Percentiles rank a stretch among this genome's conserved stretches.
Conservation (phyloP, 2,797 vertebrate genomes). For the Podarcis lilfordi region DNA sequence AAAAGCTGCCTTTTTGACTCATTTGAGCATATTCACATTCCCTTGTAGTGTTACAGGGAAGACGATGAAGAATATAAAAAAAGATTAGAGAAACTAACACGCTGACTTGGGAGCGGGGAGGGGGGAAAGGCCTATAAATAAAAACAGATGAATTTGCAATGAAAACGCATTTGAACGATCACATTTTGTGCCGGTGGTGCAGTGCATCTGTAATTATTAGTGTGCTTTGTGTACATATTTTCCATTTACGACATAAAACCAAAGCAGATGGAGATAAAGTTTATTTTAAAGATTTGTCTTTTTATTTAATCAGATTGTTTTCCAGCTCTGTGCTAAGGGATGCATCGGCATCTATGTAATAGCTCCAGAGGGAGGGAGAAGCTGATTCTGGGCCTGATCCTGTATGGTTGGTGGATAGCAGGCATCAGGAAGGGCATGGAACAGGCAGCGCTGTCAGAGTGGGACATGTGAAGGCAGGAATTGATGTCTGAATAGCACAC, state of each 20-base stretch:
- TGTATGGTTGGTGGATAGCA: neutral
- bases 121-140: slow-evolving; percentile 3
- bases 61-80: neutral
- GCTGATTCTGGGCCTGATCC: neutral
- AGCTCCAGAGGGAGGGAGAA: neutral
- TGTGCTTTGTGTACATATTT: slow-evolving; percentile 20
- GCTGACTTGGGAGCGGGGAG: neutral
- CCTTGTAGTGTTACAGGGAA: slow-evolving; percentile 1
- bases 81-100: neutral
- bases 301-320: slow-evolving; percentile 12
- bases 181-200: slow-evolving; percentile 19
- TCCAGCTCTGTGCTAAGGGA: neutral
- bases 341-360: neutral
- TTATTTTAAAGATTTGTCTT: slow-evolving; percentile 13
- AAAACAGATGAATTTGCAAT: slow-evolving; percentile 26
- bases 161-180: slow-evolving; percentile 6
- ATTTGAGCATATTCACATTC: slow-evolving; percentile 22
- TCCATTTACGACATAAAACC: slow-evolving; percentile 20
- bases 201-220: slow-evolving; percentile 9
- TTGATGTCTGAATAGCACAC: neutral
- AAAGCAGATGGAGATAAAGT: slow-evolving; percentile 22
- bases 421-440: neutral
- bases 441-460: neutral
- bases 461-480: neutral
- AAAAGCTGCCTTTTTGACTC: slow-evolving; percentile 2